Conservation (phyloP, 2,113 vertebrate genomes). For the Lasiurus cinereus region DNA sequence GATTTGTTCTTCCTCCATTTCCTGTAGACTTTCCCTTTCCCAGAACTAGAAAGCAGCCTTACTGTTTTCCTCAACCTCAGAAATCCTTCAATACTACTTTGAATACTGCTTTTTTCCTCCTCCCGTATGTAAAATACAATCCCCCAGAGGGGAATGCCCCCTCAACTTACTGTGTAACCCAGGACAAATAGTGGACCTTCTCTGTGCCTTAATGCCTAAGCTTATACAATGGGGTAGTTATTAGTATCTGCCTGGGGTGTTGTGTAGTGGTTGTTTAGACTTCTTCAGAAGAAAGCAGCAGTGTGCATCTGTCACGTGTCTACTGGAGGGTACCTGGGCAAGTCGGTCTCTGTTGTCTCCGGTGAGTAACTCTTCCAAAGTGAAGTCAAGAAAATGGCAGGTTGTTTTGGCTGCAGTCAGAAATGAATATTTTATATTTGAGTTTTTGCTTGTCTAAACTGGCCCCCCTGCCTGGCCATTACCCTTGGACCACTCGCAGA, state of each 20-base stretch:
- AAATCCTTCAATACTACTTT: neutral
- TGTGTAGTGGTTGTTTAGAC: neutral
- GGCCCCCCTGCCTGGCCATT: neutral
- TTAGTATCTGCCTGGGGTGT: neutral
- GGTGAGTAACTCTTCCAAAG: neutral
- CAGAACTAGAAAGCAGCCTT: neutral
- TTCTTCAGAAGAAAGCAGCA: slow-evolving; percentile 16
- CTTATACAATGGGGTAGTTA: neutral
- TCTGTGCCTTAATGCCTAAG: slow-evolving; percentile 38
- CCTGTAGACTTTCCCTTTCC: neutral
- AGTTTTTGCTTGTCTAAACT: slow-evolving; percentile 41
- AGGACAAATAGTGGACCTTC: neutral
- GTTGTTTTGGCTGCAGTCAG: slow-evolving; percentile 26
- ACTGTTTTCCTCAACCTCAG: slow-evolving; percentile 11
- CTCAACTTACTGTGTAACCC: slow-evolving; percentile 8
- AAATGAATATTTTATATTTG: slow-evolving; percentile 49
- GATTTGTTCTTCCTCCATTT: neutral
- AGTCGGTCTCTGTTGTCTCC: neutral
- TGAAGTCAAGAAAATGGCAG: neutral
- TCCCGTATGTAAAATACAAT: neutral
- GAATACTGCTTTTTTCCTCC: neutral
- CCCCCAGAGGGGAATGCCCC: neutral
- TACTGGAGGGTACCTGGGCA: neutral
- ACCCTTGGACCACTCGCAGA: neutral
- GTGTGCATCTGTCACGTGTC: neutral